Evolutionary conservation across 2,113 vertebrate genomes (phyloP), one percentile per base, ranked within the genome.

Genomic region (Acrocephalus kingi): DNA sequence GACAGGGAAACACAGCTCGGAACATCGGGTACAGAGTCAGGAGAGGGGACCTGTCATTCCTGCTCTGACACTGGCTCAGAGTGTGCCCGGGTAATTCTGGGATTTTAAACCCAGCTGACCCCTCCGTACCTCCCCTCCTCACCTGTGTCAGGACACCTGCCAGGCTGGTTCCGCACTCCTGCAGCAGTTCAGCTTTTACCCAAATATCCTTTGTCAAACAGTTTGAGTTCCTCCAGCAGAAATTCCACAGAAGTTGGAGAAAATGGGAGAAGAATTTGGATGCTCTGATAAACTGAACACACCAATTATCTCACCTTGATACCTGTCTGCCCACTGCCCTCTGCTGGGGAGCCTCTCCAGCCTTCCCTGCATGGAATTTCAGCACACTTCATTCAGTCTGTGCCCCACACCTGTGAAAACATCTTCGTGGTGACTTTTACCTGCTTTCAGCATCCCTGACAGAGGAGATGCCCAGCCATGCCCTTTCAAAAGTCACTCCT

Each of bases 321-420:
- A 23, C 48, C 64, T 89, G 6, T 81, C 77, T 52, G 69, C 87
- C 69, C 93, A 37, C 16, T 93, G 90, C 81, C 74, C 90, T 93
- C 82, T 91, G 58, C 85, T 93, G 81, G 94, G 28, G 74, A 43
- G 9, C 66, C 28, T 1, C 1, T 43, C 80, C n/a, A 28, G 51
- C 90, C 77, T 84, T 54, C 22, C 8, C 1, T 3, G 41, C 17
- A 3, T 22, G 7, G 9, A 4, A 22, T 19, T 23, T 5, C 21
- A 9, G 43, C 75, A 4, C 39, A 1, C 16, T 10, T 11, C 9
- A 9, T 10, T 11, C 9, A 9, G 8, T 6, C 35, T 30, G 8
- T 15, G 13, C 28, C 16, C 25, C 7, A 2, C 55, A 7, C 43
- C 33, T 37, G 23, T 37, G 23, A 4, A 81, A 66, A 6, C 20